Base-by-base conservation (phyloP, 2,888 invertebrate genomes). In the Abrostola triplasia region DNA sequence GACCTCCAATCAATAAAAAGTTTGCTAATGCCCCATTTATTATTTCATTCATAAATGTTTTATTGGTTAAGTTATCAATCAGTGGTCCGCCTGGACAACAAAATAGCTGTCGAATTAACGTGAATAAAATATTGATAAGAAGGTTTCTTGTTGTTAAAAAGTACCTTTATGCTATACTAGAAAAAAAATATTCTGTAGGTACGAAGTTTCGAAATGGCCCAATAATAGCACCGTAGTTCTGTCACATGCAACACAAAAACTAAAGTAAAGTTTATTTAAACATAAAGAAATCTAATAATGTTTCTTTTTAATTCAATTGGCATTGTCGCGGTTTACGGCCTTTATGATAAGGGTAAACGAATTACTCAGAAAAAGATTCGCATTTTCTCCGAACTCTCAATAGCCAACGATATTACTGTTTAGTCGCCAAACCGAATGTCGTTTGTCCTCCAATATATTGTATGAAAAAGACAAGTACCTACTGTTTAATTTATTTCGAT, bases 311-410 rank as follows among this genome's bases (percentile, higher is more conserved):
- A 41, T 35, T 41, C 11, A 41, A 38, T 13, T 41, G 38, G 59
- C 67, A 76, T 84, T 82, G 55, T 81, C 83, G 85, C 80, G 82
- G 65, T 57, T 68, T 48, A 24, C 73, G 49, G 77, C 72, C 67
- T 71, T 77, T 84, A 84, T 86, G 83, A 86, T 83, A 84, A 86
- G 81, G 84, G 83, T 85, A 79, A 83, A 84, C 76, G 82, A 86
- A 84, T 85, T 82, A 85, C 74, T 78, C 67, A 55, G 74, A 79
- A 76, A 84, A 85, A 82, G 76, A 82, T 82, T 82, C 72, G 67
- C 74, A 84, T 81, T 82, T 72, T 58, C 24, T 44, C 40, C 42
- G 11, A 44, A 38, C 12, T 44, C 35, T 56, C 42, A 52, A 63
- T 50, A 37, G 36, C 9, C 59, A 64, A 59, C 38, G 57, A 64